phyloP scores from a whole-genome alignment of 2,797 vertebrate genomes.

The Pipistrellus pipistrellus region DNA sequence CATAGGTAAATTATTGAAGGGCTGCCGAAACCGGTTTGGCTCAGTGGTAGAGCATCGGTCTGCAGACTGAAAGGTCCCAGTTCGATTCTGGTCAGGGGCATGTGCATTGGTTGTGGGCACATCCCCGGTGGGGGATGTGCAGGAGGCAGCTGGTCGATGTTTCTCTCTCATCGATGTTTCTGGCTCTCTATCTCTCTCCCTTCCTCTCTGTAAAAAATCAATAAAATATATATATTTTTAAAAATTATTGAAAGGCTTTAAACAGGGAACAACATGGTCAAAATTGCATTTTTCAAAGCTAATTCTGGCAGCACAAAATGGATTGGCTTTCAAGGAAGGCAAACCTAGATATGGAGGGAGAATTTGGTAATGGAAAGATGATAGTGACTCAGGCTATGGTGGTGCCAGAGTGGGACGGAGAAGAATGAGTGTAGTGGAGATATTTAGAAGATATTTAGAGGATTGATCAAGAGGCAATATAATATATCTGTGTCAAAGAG shows the following conservation, averaged over 20 bases:
- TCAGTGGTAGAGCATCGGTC: no score
- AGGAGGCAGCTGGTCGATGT: no score
- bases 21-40: no score
- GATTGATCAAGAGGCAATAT: not conserved
- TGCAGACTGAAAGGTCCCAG: no score
- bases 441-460: not conserved
- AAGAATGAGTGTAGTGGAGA: not conserved
- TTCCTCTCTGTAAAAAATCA: no score
- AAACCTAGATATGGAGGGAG: slow-evolving; percentile 33
- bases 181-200: no score
- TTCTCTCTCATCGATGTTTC: no score
- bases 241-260: not conserved
- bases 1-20: not conserved
- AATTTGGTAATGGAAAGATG: not conserved
- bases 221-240: no score
- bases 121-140: no score
- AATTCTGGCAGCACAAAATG: slow-evolving; percentile 30
- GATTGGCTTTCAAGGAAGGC: slow-evolving; percentile 52
- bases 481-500: not conserved
- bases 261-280: not conserved
- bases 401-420: not conserved
- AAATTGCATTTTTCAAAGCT: slow-evolving; percentile 37
- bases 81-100: no score
- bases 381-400: not conserved
- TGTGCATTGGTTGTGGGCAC: no score